These are phyloP conservation scores for Aricia artaxerxes DNA, from an alignment of 2,888 invertebrate genomes.

Conservation along the genomic window DNA sequence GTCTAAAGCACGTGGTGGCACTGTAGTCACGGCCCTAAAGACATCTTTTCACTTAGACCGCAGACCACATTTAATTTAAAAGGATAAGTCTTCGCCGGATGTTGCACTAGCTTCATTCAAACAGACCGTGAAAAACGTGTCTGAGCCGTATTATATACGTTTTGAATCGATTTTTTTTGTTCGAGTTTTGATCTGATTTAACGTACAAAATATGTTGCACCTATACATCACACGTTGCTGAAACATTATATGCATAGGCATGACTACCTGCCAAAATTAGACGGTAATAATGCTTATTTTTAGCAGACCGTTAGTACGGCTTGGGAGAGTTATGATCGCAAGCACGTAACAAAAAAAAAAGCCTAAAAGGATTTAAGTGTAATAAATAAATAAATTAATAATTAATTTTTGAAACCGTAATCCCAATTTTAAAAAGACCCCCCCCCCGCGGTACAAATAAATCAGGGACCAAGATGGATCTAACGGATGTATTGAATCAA, in stretches of 20 bases:
- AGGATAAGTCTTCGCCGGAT: constrained; percentile 34
- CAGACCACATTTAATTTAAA: constrained; percentile 32
- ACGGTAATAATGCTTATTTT: not conserved
- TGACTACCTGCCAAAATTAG: not conserved
- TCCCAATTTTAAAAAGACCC: not conserved
- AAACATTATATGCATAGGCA: not conserved
- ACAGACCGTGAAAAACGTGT: constrained; percentile 7
- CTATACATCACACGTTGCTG: not conserved
- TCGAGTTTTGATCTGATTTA: not conserved
- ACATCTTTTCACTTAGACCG: constrained; percentile 32
- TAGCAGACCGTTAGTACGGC: too few species aligned
- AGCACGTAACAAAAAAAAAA: too few species aligned
- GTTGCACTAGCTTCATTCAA: constrained; percentile 12
- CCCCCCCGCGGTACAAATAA: not conserved
- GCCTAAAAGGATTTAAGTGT: too few species aligned
- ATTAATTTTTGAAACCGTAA: too few species aligned
- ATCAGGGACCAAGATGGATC: not conserved
- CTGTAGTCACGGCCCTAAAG: constrained; percentile 5
- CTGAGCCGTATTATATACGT: not conserved
- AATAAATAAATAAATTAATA: too few species aligned
- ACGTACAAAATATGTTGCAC: not conserved
- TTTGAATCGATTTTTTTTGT: not conserved
- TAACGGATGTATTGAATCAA: not conserved
- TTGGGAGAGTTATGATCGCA: not conserved
- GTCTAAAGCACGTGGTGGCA: not conserved